Percentiles rank a stretch among this genome's conserved stretches.
These are phyloP conservation scores for Ammodramus savannarum DNA, from an alignment of 2,113 vertebrate species.

Conservation along the genomic window DNA sequence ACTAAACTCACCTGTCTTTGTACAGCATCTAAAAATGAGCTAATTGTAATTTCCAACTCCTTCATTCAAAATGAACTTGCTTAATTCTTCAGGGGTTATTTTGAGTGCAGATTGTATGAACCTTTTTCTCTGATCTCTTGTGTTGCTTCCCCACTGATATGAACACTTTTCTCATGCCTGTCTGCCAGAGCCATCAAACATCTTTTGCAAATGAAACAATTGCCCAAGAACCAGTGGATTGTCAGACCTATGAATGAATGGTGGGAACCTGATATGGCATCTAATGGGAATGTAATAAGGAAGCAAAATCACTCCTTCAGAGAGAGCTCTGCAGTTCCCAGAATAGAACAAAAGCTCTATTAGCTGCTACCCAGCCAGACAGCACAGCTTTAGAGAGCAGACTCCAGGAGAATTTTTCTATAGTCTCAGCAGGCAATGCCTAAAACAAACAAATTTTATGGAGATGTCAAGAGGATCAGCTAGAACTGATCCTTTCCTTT, in stretches of 20 bases:
- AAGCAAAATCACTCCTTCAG: neutral
- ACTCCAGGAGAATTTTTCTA: neutral
- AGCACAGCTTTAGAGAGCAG: neutral
- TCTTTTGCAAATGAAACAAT: neutral
- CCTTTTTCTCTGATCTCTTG: neutral
- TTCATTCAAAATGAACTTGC: neutral
- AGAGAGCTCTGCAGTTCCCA: neutral
- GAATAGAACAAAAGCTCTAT: neutral
- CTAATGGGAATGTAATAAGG: neutral
- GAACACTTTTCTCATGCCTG: neutral
- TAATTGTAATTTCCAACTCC: neutral
- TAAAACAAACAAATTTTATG: neutral
- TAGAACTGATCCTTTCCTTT: neutral
- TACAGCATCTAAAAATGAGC: neutral
- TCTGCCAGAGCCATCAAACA: neutral
- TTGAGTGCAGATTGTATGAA: neutral
- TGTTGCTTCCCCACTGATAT: neutral
- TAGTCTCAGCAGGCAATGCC: neutral
- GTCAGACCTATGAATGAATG: neutral
- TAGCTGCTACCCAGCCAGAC: neutral
- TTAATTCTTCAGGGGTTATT: neutral
- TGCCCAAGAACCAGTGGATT: neutral
- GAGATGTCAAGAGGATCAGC: neutral
- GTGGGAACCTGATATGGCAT: neutral
- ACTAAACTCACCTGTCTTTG: neutral